A percentile compares a stretch with the other conserved stretches of the same genome.
Evolutionary conservation across 2,797 vertebrate species (phyloP).

Genomic region (Mycteria americana): DNA sequence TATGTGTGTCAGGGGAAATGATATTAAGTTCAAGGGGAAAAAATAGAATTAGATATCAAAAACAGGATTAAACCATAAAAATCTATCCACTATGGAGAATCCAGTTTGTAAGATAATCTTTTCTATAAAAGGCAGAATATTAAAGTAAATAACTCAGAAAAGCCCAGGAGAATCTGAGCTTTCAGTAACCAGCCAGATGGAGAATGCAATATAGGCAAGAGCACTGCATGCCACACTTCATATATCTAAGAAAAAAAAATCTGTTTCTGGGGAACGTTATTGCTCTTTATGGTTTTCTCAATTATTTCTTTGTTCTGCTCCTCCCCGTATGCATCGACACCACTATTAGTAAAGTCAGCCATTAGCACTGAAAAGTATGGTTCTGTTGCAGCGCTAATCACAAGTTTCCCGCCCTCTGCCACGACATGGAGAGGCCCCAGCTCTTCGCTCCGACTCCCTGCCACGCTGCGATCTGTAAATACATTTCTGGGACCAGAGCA

Average conservation of each 20-base stretch:
- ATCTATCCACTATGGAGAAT: conserved; percentile 59
- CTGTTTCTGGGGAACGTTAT: not conserved
- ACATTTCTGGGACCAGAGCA: not conserved
- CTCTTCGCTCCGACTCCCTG: not conserved
- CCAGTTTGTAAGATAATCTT: conserved; percentile 68
- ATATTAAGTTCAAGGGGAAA: conserved; percentile 52
- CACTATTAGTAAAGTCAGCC: not conserved
- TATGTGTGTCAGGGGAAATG: conserved; percentile 29
- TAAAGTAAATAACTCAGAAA: conserved; percentile 72
- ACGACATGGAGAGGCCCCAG: rapidly evolving
- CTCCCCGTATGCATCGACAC: not conserved
- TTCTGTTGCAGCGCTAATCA: not conserved
- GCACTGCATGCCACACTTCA: conserved; percentile 4
- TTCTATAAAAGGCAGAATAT: conserved; percentile 67
- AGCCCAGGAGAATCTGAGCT: conserved; percentile 50
- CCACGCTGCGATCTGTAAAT: rapidly evolving
- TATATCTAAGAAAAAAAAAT: not conserved
- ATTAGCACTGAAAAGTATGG: not conserved
- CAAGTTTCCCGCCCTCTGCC: not conserved
- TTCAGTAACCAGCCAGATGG: conserved; percentile 66
- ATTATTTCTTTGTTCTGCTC: not conserved
- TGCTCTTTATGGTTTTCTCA: not conserved
- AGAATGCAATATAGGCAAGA: conserved; percentile 59
- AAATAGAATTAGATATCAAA: conserved; percentile 65
- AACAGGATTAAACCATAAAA: conserved; percentile 67